These are phyloP conservation scores for Calycopis cecrops DNA, from an alignment of 1,140 invertebrate genomes.

Conservation along the genomic window DNA sequence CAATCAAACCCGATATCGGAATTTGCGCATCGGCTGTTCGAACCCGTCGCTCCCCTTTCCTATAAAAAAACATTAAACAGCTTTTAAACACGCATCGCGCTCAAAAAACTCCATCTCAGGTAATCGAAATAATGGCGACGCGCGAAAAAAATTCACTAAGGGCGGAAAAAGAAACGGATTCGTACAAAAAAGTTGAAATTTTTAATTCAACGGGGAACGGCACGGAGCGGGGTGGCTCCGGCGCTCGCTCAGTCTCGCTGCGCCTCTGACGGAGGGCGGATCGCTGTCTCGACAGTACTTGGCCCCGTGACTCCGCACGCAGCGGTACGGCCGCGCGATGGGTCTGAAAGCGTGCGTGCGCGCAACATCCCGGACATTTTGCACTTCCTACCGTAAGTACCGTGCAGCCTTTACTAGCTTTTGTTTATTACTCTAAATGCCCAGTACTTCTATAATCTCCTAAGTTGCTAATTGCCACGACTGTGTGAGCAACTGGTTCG, in stretches of 20 bases:
- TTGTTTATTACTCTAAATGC: no score
- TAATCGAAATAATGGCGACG: constrained; percentile 70
- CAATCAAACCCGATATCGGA: constrained; percentile 62
- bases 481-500: no score
- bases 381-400: constrained; percentile 58
- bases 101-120: constrained; percentile 67
- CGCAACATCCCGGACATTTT: constrained; percentile 51
- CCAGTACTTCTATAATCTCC: no score
- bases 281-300: background rate
- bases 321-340: constrained; percentile 30
- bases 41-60: constrained; percentile 62
- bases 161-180: constrained; percentile 72
- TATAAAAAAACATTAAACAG: constrained; percentile 72
- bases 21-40: constrained; percentile 67
- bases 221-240: constrained; percentile 22
- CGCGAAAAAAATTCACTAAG: constrained; percentile 71
- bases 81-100: constrained; percentile 64
- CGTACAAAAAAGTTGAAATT: constrained; percentile 64
- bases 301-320: background rate
- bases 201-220: constrained; percentile 46
- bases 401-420: no score
- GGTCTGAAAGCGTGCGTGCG: constrained; percentile 62
- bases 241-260: constrained; percentile 27
- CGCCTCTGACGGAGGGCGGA: constrained; percentile 26
- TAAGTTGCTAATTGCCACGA: no score